A percentile compares a stretch with the other conserved stretches of the same genome.
Conservation (phyloP, 2,113 vertebrate genomes). For the Indri indri region DNA sequence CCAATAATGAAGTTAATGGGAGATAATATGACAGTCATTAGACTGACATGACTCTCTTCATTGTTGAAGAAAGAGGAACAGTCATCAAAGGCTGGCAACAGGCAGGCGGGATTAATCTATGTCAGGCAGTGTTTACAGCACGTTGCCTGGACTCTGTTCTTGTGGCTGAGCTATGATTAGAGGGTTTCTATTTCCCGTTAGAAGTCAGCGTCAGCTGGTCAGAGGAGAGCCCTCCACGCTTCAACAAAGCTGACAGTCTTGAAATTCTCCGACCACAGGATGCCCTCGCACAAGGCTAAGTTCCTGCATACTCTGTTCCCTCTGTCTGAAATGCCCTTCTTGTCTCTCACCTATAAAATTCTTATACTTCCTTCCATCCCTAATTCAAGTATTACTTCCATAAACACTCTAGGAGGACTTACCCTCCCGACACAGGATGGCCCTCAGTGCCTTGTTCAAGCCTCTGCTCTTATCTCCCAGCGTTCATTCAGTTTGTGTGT, state of each 20-base stretch:
- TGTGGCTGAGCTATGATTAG: neutral
- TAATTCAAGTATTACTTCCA: neutral
- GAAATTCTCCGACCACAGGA: neutral
- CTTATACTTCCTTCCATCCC: neutral
- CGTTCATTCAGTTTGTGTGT: neutral
- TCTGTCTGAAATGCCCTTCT: neutral
- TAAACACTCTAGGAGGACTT: neutral
- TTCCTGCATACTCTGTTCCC: neutral
- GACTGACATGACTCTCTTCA: constrained; percentile 44
- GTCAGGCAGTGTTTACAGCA: neutral
- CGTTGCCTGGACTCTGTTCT: neutral
- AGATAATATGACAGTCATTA: constrained; percentile 56
- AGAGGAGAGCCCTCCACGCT: neutral
- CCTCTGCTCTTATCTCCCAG: neutral
- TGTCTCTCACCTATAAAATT: neutral
- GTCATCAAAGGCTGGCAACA: constrained; percentile 1
- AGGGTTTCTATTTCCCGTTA: neutral
- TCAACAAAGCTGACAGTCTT: neutral
- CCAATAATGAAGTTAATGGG: constrained; percentile 66
- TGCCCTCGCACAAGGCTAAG: neutral
- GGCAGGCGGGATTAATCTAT: constrained; percentile 16
- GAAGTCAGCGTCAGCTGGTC: neutral
- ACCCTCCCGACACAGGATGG: too few species aligned
- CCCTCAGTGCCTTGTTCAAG: too few species aligned
- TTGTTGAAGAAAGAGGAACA: constrained; percentile 57